phyloP scores from a whole-genome alignment of 2,888 invertebrate species.

The Leuctra nigra region DNA sequence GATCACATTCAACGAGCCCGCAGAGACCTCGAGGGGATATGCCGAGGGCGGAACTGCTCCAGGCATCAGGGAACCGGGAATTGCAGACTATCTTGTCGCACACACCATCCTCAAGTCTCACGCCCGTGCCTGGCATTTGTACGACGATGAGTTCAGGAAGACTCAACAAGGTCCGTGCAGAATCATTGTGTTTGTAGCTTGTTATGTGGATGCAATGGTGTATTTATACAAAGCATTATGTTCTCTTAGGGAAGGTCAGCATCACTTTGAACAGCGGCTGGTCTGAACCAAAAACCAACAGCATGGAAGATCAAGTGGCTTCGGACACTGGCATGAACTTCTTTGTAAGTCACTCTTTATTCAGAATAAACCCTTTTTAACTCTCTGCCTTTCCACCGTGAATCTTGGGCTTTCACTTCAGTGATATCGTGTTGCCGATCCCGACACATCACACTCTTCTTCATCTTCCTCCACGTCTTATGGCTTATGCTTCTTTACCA shows the following conservation, averaged over 20 bases:
- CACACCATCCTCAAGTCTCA: constrained; percentile 42
- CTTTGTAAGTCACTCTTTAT: constrained; percentile 2
- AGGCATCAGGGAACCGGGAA: constrained; percentile 32
- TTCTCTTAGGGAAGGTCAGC: constrained; percentile 27
- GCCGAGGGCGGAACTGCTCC: constrained; percentile 3
- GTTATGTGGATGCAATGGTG: not conserved
- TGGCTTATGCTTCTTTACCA: too few relatives aligned
- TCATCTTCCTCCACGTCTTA: not conserved
- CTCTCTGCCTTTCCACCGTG: not conserved
- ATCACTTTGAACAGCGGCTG: constrained; percentile 28
- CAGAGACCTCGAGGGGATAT: constrained; percentile 47
- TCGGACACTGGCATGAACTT: constrained; percentile 27
- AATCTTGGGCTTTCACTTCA: not conserved
- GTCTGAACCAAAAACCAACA: constrained; percentile 25
- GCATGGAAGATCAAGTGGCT: constrained; percentile 32
- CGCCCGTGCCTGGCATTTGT: constrained; percentile 37
- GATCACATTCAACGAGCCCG: constrained; percentile 73
- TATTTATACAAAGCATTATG: too few relatives aligned
- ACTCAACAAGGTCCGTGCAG: constrained; percentile 27
- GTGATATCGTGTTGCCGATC: not conserved
- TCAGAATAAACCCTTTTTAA: not conserved
- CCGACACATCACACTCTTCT: not conserved
- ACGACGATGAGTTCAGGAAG: constrained; percentile 33
- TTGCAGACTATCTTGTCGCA: constrained; percentile 46
- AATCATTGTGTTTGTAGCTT: not conserved